phyloP scores from a whole-genome alignment of 1,140 invertebrate genomes.

The Atta texana region DNA sequence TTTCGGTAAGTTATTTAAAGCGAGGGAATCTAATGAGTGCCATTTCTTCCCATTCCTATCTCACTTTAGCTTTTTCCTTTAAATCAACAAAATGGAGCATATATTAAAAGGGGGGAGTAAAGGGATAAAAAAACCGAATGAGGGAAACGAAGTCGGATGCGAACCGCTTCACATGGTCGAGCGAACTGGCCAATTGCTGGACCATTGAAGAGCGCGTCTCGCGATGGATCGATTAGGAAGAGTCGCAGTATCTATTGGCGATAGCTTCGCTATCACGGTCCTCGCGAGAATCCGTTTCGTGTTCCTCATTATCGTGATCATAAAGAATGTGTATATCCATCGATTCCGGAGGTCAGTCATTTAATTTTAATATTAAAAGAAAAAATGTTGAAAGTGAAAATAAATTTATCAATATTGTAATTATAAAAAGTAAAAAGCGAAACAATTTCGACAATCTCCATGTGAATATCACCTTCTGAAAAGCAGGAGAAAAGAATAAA shows the following conservation, averaged over 20 bases:
- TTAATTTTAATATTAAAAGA: neutral
- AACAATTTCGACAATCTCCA: constrained; percentile 31
- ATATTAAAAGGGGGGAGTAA: constrained; percentile 39
- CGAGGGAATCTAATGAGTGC: constrained; percentile 32
- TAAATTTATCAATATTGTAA: neutral
- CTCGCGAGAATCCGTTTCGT: constrained; percentile 76
- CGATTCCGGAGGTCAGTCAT: constrained; percentile 14
- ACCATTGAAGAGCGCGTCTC: constrained; percentile 81
- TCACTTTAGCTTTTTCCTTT: constrained; percentile 17
- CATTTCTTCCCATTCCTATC: neutral
- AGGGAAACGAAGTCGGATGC: constrained; percentile 48
- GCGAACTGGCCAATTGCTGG: constrained; percentile 85
- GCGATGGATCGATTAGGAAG: constrained; percentile 79
- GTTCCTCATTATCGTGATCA: constrained; percentile 47
- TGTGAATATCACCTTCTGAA: neutral
- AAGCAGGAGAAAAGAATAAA: no score
- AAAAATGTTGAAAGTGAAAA: neutral
- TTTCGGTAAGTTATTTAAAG: neutral
- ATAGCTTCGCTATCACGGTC: constrained; percentile 77
- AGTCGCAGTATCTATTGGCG: constrained; percentile 79
- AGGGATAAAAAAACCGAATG: constrained; percentile 33
- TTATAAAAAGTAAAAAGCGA: neutral
- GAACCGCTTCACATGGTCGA: constrained; percentile 79
- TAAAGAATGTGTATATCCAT: constrained; percentile 8
- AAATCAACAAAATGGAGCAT: constrained; percentile 69